Base-by-base conservation (phyloP, 2,888 invertebrate genomes). In the Mermis nigrescens region DNA sequence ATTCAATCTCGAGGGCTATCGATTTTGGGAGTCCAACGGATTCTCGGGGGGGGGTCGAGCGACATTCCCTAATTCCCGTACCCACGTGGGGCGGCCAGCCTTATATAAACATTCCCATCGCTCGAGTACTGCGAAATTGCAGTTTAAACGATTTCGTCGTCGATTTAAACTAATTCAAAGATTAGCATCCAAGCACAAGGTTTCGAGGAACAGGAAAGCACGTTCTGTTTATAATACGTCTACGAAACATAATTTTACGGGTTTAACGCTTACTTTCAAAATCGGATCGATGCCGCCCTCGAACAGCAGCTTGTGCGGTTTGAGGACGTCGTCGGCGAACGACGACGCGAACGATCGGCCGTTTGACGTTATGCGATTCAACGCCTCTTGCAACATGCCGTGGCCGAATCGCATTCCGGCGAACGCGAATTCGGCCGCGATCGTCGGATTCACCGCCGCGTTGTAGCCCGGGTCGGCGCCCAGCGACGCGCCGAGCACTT, bases 231-330 rank as follows among this genome's bases (percentile, higher is more conserved):
- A 19, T 7, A 38, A 12, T 12, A 38, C 38, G 19, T 38, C 12
- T 12, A 12, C 12, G 12, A 38, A 38, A 19, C 38, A 38, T 7
- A 38, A 38, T 12, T 38, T n/a, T n/a, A n/a, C n/a, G n/a, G n/a
- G n/a, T n/a, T n/a, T n/a, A 38, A 38, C 7, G 38, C 19, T 38
- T 19, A 7, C 7, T 19, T 95, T 79, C 62, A 95, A 73, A 38
- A 98, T 73, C 0, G 95, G 94, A 77, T 98, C 95, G 1, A 94
- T 83, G 2, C 95, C 95, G 19, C 95, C 95, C 77, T 98, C 94
- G 67, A 94, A 91, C 1, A 92, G 73, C 63, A 92, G 78, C 84
- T 91, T 92, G 0, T 95, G 94, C 0, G 94, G 82, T 75, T 98
- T 95, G 76, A 1, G 92, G 84, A 27, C 31, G 29, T 12, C 38